These are phyloP conservation scores for Caradrina kadenii DNA, from an alignment of 2,888 invertebrate species.

Conservation along the genomic window DNA sequence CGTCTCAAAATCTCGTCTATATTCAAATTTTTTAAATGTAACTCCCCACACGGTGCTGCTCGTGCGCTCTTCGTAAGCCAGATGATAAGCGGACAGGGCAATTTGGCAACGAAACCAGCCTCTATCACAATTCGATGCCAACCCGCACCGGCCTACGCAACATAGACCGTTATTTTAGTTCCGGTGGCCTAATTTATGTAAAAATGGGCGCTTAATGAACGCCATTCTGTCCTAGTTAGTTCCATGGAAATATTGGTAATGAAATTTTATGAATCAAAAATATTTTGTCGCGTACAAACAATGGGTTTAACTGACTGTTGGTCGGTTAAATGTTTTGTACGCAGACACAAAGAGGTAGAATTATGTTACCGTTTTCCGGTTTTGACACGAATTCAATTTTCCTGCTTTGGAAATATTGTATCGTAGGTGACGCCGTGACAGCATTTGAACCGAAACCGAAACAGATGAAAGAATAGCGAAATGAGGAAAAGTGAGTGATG, in stretches of 20 bases:
- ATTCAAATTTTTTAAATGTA: constrained; percentile 74
- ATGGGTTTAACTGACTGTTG: constrained; percentile 27
- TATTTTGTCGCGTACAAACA: constrained; percentile 46
- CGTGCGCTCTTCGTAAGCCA: constrained; percentile 78
- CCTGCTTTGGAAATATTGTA: constrained; percentile 43
- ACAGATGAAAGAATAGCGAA: constrained; percentile 55
- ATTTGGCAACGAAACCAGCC: constrained; percentile 84
- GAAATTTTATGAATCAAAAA: constrained; percentile 59
- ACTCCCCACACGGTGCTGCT: constrained; percentile 33
- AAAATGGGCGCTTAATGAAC: constrained; percentile 74
- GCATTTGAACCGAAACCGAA: constrained; percentile 51
- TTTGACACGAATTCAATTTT: constrained; percentile 43
- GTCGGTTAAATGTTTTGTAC: constrained; percentile 44
- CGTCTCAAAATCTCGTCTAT: constrained; percentile 65
- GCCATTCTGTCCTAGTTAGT: constrained; percentile 65
- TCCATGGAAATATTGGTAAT: constrained; percentile 60
- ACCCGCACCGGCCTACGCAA: constrained; percentile 76
- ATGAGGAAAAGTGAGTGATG: constrained; percentile 49
- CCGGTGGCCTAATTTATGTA: constrained; percentile 81
- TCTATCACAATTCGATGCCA: constrained; percentile 85
- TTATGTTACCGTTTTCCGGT: constrained; percentile 45
- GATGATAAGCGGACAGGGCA: constrained; percentile 86
- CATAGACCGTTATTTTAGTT: constrained; percentile 79
- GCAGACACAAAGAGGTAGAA: constrained; percentile 45
- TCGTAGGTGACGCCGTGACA: constrained; percentile 38